phyloP scores from a whole-genome alignment of 2,113 vertebrate species.

The Antechinus stuartii region DNA sequence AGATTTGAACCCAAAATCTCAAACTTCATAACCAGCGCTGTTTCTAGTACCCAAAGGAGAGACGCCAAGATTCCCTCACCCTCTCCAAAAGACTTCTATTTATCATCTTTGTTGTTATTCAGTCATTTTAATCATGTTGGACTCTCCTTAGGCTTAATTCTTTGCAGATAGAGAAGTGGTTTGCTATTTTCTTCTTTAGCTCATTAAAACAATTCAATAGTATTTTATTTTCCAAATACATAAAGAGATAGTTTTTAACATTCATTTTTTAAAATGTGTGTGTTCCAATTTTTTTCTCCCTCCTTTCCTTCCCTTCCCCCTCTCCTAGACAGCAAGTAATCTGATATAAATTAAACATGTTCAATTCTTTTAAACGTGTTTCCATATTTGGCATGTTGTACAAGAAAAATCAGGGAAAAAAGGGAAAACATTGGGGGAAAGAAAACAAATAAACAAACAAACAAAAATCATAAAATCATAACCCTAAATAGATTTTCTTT shows the following conservation, averaged over 20 bases:
- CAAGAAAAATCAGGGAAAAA: too few relatives aligned
- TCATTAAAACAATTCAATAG: background rate
- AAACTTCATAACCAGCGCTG: background rate
- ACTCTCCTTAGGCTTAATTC: background rate
- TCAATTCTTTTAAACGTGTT: too few relatives aligned
- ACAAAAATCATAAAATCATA: background rate
- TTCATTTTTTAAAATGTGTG: too few relatives aligned
- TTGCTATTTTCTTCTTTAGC: background rate
- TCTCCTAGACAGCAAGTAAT: too few relatives aligned
- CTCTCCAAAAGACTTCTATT: background rate
- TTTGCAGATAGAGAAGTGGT: background rate
- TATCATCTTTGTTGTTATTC: background rate
- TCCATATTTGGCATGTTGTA: too few relatives aligned
- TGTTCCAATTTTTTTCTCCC: too few relatives aligned
- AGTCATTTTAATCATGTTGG: background rate
- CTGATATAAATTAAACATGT: too few relatives aligned
- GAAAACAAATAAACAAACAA: too few relatives aligned
- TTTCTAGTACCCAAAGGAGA: slow-evolving; percentile 5
- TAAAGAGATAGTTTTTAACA: too few relatives aligned
- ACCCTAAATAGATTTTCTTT: background rate
- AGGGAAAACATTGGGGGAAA: too few relatives aligned
- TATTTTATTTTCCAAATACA: too few relatives aligned
- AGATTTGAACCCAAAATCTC: background rate
- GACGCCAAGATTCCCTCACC: background rate
- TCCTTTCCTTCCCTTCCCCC: too few relatives aligned